Evolutionary conservation across 2,113 vertebrate species (phyloP).

Genomic region (Mirounga angustirostris): DNA sequence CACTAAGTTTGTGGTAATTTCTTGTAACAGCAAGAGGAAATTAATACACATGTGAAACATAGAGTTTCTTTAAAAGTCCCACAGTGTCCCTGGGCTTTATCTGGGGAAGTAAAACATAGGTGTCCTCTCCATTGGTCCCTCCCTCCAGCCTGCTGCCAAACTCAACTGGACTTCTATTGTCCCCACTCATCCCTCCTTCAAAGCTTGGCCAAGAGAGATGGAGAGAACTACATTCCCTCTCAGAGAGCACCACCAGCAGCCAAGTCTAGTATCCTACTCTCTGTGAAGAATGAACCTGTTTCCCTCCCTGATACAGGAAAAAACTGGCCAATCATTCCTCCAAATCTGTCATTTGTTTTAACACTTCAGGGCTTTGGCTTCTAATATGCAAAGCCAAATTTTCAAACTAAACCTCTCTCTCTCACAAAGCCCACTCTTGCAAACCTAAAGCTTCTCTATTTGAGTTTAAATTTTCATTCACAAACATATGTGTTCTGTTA

Average conservation of each 20-base stretch:
- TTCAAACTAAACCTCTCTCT: slow-evolving; percentile 6
- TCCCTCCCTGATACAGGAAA: neutral
- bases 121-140: neutral
- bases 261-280: neutral
- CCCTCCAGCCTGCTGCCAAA: neutral
- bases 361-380: neutral
- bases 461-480: slow-evolving; percentile 25
- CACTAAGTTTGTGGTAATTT: neutral
- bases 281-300: neutral
- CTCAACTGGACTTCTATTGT: neutral
- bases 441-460: neutral
- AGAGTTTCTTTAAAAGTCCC: neutral
- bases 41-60: neutral
- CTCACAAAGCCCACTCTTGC: neutral
- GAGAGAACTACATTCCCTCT: neutral
- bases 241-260: neutral
- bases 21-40: slow-evolving; percentile 6
- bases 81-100: neutral
- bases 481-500: neutral
- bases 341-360: neutral
- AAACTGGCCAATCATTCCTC: neutral
- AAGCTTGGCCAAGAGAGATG: neutral
- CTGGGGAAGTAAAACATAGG: neutral
- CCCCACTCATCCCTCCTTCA: neutral
- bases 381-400: neutral